Conservation (phyloP, 1,140 invertebrate genomes). For the Colletes latitarsis region DNA sequence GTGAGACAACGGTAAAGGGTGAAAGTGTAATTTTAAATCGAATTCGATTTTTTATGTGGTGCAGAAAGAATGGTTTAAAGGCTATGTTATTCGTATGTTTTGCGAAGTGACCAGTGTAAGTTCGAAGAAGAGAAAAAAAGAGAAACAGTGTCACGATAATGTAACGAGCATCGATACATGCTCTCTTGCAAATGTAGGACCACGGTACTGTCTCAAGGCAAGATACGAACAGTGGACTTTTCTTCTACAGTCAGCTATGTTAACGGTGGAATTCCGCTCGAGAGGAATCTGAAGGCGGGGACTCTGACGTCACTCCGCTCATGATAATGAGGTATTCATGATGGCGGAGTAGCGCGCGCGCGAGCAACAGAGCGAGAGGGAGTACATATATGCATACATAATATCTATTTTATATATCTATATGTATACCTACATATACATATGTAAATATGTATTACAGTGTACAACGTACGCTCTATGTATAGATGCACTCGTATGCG, state of each 20-base stretch:
- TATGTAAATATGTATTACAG: slow-evolving; percentile 42
- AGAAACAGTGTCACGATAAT: slow-evolving; percentile 49
- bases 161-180: slow-evolving; percentile 38
- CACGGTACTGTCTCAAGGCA: slow-evolving; percentile 46
- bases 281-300: slow-evolving; percentile 85
- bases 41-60: slow-evolving; percentile 15
- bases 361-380: slow-evolving; percentile 8
- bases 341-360: slow-evolving; percentile 86
- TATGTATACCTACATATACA: neutral
- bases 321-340: slow-evolving; percentile 92
- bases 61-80: neutral
- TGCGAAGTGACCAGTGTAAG: slow-evolving; percentile 22
- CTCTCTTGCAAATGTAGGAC: slow-evolving; percentile 47
- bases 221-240: slow-evolving; percentile 51
- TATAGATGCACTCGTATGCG: neutral
- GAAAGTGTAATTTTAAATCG: slow-evolving; percentile 23
- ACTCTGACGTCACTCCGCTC: slow-evolving; percentile 87
- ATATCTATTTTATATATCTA: neutral
- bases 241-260: slow-evolving; percentile 70
- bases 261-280: slow-evolving; percentile 87
- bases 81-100: slow-evolving; percentile 8
- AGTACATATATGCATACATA: slow-evolving; percentile 37
- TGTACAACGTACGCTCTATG: neutral
- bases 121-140: slow-evolving; percentile 24
- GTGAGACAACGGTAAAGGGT: slow-evolving; percentile 24